Evolutionary conservation across 2,888 invertebrate species (phyloP).

Genomic region (Pachymerium ferrugineum): DNA sequence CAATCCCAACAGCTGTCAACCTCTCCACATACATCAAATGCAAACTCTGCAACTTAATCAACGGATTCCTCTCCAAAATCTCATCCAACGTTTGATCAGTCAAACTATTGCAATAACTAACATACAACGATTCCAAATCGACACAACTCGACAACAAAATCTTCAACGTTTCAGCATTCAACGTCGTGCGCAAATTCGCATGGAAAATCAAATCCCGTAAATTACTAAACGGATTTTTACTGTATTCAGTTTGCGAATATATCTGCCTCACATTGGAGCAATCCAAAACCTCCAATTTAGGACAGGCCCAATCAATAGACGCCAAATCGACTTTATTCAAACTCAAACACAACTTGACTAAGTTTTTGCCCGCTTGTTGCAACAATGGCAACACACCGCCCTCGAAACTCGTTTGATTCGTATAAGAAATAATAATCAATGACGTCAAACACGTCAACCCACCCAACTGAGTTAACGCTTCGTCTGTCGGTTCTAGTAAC

Average conservation of each 20-base stretch:
- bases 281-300: conserved; percentile 2
- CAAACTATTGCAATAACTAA: conserved; percentile 8
- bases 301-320: conserved; percentile 9
- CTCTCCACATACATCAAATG: conserved; percentile 31
- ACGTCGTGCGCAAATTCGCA: background rate
- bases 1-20: background rate
- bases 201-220: conserved; percentile 22
- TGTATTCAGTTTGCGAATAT: background rate
- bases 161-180: background rate
- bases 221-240: background rate
- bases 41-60: conserved; percentile 21
- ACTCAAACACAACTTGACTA: background rate
- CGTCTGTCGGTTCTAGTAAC: conserved; percentile 23
- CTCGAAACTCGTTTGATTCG: background rate
- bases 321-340: conserved; percentile 16
- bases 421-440: background rate
- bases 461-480: conserved; percentile 20
- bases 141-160: background rate
- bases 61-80: background rate
- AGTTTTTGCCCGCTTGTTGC: background rate
- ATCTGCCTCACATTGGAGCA: background rate
- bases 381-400: conserved; percentile 25
- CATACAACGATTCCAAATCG: conserved; percentile 16
- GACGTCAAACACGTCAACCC: background rate
- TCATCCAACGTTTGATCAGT: background rate